Conservation (phyloP, 2,797 vertebrate genomes). For the Corythornis leucogaster region DNA sequence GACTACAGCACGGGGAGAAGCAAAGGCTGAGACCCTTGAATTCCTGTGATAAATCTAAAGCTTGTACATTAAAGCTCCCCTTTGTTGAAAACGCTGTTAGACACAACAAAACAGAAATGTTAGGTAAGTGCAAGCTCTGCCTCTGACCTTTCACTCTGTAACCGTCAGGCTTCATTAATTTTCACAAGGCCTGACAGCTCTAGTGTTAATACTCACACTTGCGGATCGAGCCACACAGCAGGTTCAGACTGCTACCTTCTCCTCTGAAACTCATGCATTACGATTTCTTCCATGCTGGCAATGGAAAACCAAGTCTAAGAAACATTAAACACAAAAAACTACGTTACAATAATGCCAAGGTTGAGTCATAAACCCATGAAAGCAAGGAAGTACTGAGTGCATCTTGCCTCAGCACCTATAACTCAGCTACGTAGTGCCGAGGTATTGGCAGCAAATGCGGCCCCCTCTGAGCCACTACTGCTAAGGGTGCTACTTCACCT, state of each 20-base stretch:
- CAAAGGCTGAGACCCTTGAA: conserved; percentile 67
- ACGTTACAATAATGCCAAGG: conserved; percentile 76
- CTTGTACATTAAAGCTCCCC: conserved; percentile 72
- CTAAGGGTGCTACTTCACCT: neutral
- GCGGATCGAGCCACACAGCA: conserved; percentile 83
- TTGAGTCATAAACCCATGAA: conserved; percentile 73
- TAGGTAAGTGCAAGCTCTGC: conserved; percentile 75
- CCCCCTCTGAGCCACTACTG: neutral
- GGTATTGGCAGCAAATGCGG: neutral
- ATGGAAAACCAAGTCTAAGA: conserved; percentile 85
- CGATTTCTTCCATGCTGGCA: conserved; percentile 83
- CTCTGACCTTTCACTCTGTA: conserved; percentile 82
- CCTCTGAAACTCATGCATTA: conserved; percentile 84
- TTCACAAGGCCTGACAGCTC: conserved; percentile 82
- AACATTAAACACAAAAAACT: conserved; percentile 86
- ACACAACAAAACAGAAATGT: conserved; percentile 79
- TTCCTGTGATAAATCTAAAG: conserved; percentile 66
- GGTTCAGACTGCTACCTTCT: conserved; percentile 83
- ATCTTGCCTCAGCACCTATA: neutral
- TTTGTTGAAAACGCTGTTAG: conserved; percentile 75
- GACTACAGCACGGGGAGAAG: conserved; percentile 50
- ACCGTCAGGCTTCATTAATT: conserved; percentile 83
- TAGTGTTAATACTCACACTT: conserved; percentile 83
- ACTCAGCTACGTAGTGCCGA: rapidly evolving
- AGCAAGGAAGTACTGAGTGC: conserved; percentile 35